Base-by-base conservation (phyloP, 2,888 invertebrate species). In the Heliconius hortense region DNA sequence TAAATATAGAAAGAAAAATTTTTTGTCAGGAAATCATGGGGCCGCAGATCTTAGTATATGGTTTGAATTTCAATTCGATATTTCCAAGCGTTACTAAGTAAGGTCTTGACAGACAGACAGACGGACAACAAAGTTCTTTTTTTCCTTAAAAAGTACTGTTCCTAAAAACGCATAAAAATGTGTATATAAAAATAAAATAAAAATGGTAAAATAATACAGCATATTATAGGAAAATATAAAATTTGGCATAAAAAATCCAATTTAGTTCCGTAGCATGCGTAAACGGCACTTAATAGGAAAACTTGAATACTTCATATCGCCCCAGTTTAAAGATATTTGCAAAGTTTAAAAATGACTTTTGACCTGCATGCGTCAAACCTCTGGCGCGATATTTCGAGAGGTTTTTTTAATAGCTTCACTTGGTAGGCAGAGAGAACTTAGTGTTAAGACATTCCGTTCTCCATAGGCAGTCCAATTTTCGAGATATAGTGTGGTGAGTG, bases 221-320 rank as follows among this genome's bases (percentile, higher is more conserved):
- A 67, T n/a, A 3, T n/a, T n/a, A 24, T 4, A 66, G 5, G 39
- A 31, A 56, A 69, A 31, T 28, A 53, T 28, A 69, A 69, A 56
- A 31, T 21, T 56, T 13, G 3, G n/a, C n/a, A 59, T 70, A 70
- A 77, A 78, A 79, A 75, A 71, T 60, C 74, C 74, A 75, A 76
- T 79, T 76, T 77, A 64, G 68, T 73, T 66, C 69, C 74, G 62
- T 59, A 70, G 75, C 74, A 74, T 80, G 80, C 77, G 74, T 80
- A 74, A 72, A 60, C 68, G 59, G 72, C 66, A 56, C 72, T 73
- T 77, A 78, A 79, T 78, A 77, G 74, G 77, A 66, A 80, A 80
- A 80, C 78, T 80, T 80, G 62, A 53, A 69, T 72, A 80, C 77
- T 80, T 76, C 76, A 78, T 66, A 75, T 74, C 69, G 73, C 53